Percentiles rank a stretch among this genome's conserved stretches.
phyloP scores from a whole-genome alignment of 2,797 vertebrate species.

The Platyrinchus mystaceus region DNA sequence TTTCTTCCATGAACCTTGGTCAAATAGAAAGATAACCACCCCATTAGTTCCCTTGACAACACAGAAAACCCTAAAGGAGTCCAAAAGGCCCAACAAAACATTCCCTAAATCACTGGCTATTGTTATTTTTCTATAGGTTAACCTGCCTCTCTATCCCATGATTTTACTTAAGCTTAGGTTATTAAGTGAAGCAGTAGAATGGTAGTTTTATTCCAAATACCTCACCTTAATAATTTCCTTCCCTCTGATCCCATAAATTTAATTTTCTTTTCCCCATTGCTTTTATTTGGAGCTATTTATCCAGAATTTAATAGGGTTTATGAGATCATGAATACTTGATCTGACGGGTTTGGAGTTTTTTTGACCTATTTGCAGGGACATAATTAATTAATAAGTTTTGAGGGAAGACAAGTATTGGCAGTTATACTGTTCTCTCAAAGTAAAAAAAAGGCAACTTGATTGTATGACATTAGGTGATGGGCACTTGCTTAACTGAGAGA shows the following conservation, averaged over 20 bases:
- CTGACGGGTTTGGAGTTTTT: neutral
- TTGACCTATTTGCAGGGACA: neutral
- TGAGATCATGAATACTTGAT: neutral
- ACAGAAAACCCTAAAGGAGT: neutral
- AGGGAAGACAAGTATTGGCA: neutral
- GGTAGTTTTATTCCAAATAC: neutral
- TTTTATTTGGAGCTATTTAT: neutral
- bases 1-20: neutral
- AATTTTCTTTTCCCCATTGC: neutral
- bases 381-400: neutral
- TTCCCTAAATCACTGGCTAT: rapidly evolving
- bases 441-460: no score
- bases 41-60: neutral
- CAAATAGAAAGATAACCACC: neutral
- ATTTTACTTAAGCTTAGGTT: neutral
- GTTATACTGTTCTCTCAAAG: neutral
- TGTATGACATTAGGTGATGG: rapidly evolving
- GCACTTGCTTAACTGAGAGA: neutral
- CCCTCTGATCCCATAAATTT: neutral
- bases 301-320: neutral
- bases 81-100: neutral
- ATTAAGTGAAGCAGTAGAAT: neutral
- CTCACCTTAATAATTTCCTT: neutral
- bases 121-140: neutral
- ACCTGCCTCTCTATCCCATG: neutral